Base-by-base conservation (phyloP, 2,797 vertebrate genomes). In the Myotis myotis region DNA sequence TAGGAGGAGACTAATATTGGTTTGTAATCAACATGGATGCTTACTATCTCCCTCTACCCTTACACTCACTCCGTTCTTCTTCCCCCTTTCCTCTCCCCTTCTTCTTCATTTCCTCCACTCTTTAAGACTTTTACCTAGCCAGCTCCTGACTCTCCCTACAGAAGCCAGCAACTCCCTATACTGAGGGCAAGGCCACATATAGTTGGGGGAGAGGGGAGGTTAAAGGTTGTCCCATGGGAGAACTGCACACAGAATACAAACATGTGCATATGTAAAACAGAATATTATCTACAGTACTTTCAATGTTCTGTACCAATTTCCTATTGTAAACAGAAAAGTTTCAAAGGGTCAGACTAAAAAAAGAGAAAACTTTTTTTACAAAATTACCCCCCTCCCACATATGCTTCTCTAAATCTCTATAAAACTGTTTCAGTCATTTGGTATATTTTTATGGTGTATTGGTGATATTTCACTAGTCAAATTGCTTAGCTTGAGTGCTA, bases 341-440 rank as follows among this genome's bases (percentile, higher is more conserved):
- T 25, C 44, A 72, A 93, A 76, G 5, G 22, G 2, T 68, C 23
- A 75, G n/a, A 86, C 8, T 25, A 72, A 78, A 87, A 79, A 15
- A 91, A 74, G 78, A 22, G 86, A 38, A 72, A 75, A 49, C 23
- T 3, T 25, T 62, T 53, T 81, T 91, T 38, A 15, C 68, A 72
- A 8, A 82, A 91, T 93, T 72, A 85, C 19, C 22, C 38, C 28
- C 23, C 60, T 62, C 28, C n/a, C 33, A 76, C 0, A 81, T 28
- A 91, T 53, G 49, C 17, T 66, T 87, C 57, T 91, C 68, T 60
- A n/a, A 95, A 92, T 81, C 62, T 64, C 22, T 70, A 60, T 19
- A 87, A 95, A 95, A 82, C 36, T 84, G 25, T 83, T 51, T 62
- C 64, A 96, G 89, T 87, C 60, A 60, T n/a, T 62, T 79, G 64